Evolutionary conservation across 2,888 invertebrate species (phyloP).

Genomic region (Acanthosepion pharaonis): DNA sequence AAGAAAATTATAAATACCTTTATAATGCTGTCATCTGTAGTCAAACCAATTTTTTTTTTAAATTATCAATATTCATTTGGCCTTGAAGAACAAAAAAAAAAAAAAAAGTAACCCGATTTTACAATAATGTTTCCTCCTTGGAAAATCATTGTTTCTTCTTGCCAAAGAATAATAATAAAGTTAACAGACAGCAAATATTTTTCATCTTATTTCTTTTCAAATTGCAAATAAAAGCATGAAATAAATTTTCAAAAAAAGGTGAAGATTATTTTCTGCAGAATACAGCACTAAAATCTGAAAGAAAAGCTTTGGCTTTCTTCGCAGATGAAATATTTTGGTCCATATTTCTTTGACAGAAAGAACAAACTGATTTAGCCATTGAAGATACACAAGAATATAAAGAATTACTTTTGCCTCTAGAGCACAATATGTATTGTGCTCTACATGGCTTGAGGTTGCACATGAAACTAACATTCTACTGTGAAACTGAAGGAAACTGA

Average conservation of each 20-base stretch:
- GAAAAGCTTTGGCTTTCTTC: not conserved
- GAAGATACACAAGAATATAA: not conserved
- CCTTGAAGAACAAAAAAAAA: not conserved
- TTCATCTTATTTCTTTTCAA: constrained; percentile 13
- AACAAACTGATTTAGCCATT: not conserved
- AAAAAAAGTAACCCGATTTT: not conserved
- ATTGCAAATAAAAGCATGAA: not conserved
- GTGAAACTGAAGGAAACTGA: constrained; percentile 21
- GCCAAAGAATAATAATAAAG: not conserved
- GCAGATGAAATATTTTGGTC: not conserved
- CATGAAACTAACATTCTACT: not conserved
- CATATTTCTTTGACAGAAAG: constrained; percentile 17
- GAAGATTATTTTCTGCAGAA: not conserved
- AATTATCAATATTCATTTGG: not conserved
- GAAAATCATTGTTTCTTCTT: not conserved
- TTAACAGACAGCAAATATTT: constrained; percentile 9
- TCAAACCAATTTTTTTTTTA: not conserved
- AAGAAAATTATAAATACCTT: not conserved
- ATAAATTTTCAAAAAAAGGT: not conserved
- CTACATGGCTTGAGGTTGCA: not conserved
- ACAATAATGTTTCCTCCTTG: not conserved
- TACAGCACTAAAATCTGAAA: not conserved
- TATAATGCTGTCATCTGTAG: not conserved
- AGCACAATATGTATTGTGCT: not conserved
- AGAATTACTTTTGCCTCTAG: not conserved